Conservation (phyloP, 1,140 invertebrate genomes). For the Schlechtendalia chinensis region DNA sequence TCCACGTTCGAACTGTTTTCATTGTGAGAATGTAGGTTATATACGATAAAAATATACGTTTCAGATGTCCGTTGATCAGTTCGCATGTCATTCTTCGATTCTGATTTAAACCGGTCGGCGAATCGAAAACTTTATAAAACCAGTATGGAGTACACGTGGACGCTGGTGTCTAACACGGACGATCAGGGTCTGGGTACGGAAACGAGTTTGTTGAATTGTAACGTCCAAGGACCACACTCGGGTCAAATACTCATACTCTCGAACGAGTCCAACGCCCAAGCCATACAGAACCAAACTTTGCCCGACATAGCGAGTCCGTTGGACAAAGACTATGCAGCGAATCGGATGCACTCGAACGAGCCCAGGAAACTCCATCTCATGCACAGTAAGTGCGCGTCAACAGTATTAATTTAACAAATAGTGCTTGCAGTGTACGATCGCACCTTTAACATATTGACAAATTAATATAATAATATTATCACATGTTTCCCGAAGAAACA, state of each 20-base stretch:
- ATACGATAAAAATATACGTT: not conserved
- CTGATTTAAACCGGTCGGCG: constrained; percentile 10
- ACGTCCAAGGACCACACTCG: constrained; percentile 5
- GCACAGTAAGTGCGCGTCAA: constrained; percentile 3
- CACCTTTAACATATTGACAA: too few species aligned
- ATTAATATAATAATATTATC: too few species aligned
- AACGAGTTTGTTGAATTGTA: constrained; percentile 39
- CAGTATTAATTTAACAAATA: not conserved
- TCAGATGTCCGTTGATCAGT: not conserved
- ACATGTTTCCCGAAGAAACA: too few species aligned
- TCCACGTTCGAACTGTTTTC: not conserved
- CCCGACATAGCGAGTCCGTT: constrained; percentile 17
- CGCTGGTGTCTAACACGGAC: constrained; percentile 27
- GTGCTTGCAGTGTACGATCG: too few species aligned
- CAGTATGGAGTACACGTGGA: constrained; percentile 46
- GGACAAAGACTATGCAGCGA: constrained; percentile 22
- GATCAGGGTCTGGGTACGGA: constrained; percentile 30
- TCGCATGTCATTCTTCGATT: not conserved
- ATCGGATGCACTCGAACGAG: not conserved
- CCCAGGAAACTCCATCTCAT: constrained; percentile 25
- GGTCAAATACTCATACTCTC: constrained; percentile 42
- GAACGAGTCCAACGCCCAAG: constrained; percentile 30
- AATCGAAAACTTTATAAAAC: not conserved
- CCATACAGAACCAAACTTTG: constrained; percentile 12
- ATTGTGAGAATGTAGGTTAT: not conserved